Conservation (phyloP, 2,113 vertebrate genomes). For the Lates calcarifer region DNA sequence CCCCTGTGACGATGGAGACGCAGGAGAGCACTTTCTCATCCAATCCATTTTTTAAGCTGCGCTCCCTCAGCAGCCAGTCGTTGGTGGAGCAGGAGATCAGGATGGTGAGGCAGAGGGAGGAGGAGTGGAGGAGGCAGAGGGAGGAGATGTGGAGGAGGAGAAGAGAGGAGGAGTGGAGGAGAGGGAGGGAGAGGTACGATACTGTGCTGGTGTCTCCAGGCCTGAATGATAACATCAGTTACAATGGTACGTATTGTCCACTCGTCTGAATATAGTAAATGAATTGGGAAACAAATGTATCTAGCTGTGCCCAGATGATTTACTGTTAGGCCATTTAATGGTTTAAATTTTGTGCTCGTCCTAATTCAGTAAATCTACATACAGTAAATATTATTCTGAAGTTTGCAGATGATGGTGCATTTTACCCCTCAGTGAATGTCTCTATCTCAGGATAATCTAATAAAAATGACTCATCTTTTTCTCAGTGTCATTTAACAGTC, state of each 20-base stretch:
- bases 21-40: constrained; percentile 78
- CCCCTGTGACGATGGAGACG: constrained; percentile 21
- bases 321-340: too few relatives aligned
- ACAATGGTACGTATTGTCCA: constrained; percentile 43
- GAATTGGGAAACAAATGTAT: too few relatives aligned
- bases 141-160: constrained; percentile 72
- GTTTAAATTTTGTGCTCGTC: too few relatives aligned
- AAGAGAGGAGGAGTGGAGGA: constrained; percentile 71
- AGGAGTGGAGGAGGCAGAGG: constrained; percentile 80
- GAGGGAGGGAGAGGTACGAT: constrained; percentile 70
- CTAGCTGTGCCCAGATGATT: too few relatives aligned
- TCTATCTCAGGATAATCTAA: not conserved
- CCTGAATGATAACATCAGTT: constrained; percentile 69
- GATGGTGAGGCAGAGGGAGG: constrained; percentile 80
- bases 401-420: not conserved
- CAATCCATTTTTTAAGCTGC: constrained; percentile 82
- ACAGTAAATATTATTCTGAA: not conserved
- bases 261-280: not conserved
- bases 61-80: constrained; percentile 81
- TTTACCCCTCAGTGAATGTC: not conserved
- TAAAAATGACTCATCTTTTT: not conserved
- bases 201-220: constrained; percentile 80
- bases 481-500: not conserved
- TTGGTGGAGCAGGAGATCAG: constrained; percentile 81
- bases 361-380: not conserved